These are phyloP conservation scores for Hipparchia sbordonii DNA, from an alignment of 2,888 invertebrate genomes.

Conservation along the genomic window DNA sequence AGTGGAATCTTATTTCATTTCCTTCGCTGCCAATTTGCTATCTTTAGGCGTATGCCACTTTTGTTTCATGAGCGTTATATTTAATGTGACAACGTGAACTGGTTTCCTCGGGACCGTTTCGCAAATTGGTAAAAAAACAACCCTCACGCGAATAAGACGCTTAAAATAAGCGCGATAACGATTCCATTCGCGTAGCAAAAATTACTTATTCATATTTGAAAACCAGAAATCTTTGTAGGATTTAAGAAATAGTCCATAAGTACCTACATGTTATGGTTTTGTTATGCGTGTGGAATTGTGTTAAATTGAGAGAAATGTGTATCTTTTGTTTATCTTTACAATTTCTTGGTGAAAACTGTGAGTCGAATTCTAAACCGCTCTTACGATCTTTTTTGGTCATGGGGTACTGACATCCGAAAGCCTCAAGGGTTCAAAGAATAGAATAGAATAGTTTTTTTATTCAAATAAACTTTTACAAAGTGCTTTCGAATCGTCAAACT, in stretches of 20 bases:
- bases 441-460: too few species aligned
- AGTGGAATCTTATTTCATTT: background rate
- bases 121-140: slow-evolving; percentile 31
- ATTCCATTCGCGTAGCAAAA: slow-evolving; percentile 6
- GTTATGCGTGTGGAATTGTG: slow-evolving; percentile 18
- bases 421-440: too few species aligned
- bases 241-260: slow-evolving; percentile 28
- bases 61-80: slow-evolving; percentile 20
- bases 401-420: too few species aligned
- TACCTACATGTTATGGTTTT: slow-evolving; percentile 29
- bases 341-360: background rate
- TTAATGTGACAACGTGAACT: slow-evolving; percentile 36
- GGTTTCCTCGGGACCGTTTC: slow-evolving; percentile 29
- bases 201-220: slow-evolving; percentile 23
- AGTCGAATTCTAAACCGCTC: background rate
- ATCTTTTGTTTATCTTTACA: slow-evolving; percentile 11
- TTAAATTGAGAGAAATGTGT: slow-evolving; percentile 15
- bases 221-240: slow-evolving; percentile 32
- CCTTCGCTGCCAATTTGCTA: slow-evolving; percentile 1
- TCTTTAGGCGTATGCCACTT: slow-evolving; percentile 6
- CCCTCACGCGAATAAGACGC: slow-evolving; percentile 17
- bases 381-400: too few species aligned
- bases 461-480: too few species aligned
- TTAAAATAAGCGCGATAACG: background rate
- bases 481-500: too few species aligned